Evolutionary conservation across 2,113 vertebrate genomes (phyloP), one percentile per base, ranked within the genome.

Genomic region (Diadophis punctatus): DNA sequence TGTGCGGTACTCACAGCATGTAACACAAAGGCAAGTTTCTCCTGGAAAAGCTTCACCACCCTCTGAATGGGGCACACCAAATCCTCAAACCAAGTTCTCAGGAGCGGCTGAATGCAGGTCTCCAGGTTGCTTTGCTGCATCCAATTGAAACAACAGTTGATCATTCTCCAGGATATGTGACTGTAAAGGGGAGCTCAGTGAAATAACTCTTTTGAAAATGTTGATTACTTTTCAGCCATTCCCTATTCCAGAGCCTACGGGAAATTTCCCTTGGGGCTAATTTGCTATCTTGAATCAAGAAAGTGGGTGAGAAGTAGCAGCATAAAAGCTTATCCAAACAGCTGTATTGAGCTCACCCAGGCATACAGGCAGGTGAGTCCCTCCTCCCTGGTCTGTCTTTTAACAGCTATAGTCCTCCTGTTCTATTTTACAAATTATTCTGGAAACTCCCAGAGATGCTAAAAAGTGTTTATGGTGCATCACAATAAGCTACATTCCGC

Each of bases 81-180:
- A 91, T 99, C 98, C 93, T 99, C 99, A 93, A 98, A 99, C 99
- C 99, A 99, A 93, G 93, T 98, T 93, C 96, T 98, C 96, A 99
- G 96, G 94, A 98, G 98, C 0, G 98, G 97, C 49, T 97, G 97
- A 53, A 98, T 93, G 39, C 95, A 97, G 0, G 97, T 97, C 96
- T 99, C 98, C 94, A 98, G 93, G 91, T 96, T 97, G 91, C 92
- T 96, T 90, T 96, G 96, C 98, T 98, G 95, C 56, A 94, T 93
- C 16, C 91, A 86, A 88, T 95, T 20, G 94, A 93, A 97, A 80
- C 3, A 97, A 91, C 14, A 74, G 39, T 92, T 39, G 87, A 91
- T 51, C 20, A 87, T 95, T 92, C 88, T 63, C n/a, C 12, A 16
- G 5, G 27, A 49, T 48, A 85, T 18, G 8, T 16, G 92, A 80